Evolutionary conservation across 2,888 invertebrate species (phyloP).

Genomic region (Leptopilina myrica): DNA sequence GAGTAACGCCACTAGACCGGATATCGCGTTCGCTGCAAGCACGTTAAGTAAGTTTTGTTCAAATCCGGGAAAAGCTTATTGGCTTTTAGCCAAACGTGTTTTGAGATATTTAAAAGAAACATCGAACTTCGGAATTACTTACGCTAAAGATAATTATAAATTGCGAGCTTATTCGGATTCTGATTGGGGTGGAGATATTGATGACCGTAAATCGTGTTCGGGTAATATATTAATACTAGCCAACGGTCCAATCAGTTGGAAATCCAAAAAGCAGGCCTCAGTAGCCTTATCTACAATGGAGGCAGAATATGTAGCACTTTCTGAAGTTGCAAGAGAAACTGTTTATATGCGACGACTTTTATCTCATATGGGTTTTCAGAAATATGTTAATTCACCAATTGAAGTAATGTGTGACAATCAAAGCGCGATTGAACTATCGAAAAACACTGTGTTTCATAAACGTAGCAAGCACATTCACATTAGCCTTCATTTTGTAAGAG

Average conservation of each 20-base stretch:
- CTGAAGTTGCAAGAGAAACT: slow-evolving; percentile 38
- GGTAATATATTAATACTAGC: slow-evolving; percentile 48
- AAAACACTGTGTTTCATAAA: not conserved
- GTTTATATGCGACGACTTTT: slow-evolving; percentile 36
- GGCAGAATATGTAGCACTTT: slow-evolving; percentile 44
- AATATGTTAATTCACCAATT: slow-evolving; percentile 35
- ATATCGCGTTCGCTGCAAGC: slow-evolving; percentile 53
- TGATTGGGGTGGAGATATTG: slow-evolving; percentile 51
- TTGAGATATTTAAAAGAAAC: slow-evolving; percentile 53
- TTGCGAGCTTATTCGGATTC: slow-evolving; percentile 52
- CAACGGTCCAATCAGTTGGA: slow-evolving; percentile 41
- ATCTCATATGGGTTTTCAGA: slow-evolving; percentile 41
- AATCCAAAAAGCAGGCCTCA: slow-evolving; percentile 44
- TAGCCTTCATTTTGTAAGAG: not conserved
- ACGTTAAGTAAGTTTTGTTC: slow-evolving; percentile 52
- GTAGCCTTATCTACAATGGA: slow-evolving; percentile 47
- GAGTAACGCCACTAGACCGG: slow-evolving; percentile 52
- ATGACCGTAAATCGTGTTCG: slow-evolving; percentile 50
- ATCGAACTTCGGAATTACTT: slow-evolving; percentile 49
- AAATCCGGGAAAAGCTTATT: slow-evolving; percentile 45
- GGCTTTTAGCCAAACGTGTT: slow-evolving; percentile 51
- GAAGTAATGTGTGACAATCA: slow-evolving; percentile 24
- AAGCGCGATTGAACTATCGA: not conserved
- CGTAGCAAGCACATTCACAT: slow-evolving; percentile 5
- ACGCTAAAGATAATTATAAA: slow-evolving; percentile 41